Evolutionary conservation across 37 sponge, comb jelly and placozoan genomes (phyloP).

Genomic region (Axinella damicornis): DNA sequence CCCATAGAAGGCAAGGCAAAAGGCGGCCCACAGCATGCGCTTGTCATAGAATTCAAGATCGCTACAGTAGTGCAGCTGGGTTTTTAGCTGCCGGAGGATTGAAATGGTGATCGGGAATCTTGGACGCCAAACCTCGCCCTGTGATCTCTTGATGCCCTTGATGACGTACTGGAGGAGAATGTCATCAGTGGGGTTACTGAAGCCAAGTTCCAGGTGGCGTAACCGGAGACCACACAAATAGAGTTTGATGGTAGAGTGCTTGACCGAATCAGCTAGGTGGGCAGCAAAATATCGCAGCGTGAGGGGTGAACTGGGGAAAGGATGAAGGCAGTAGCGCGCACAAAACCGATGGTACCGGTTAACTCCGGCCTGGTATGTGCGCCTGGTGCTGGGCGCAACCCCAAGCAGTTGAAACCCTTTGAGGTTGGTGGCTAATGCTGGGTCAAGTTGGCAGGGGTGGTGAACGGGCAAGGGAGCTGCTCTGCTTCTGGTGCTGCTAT

Average conservation of each 20-base stretch:
- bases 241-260: neutral
- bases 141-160: too few relatives aligned
- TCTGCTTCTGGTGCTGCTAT: slow-evolving; percentile 23
- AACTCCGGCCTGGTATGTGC: slow-evolving; percentile 25
- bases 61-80: neutral
- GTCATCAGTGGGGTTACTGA: neutral
- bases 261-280: neutral
- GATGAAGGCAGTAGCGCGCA: neutral
- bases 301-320: slow-evolving; percentile 16
- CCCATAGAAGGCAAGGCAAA: too few relatives aligned
- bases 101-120: slow-evolving; percentile 4
- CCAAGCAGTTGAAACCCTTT: neutral
- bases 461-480: neutral
- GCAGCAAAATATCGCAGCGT: slow-evolving; percentile 7
- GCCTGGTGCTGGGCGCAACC: slow-evolving; percentile 12
- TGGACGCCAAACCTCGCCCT: too few relatives aligned
- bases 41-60: neutral
- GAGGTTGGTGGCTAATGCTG: neutral
- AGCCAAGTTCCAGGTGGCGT: neutral
- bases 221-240: slow-evolving; percentile 8
- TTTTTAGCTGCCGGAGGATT: neutral
- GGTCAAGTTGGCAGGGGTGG: neutral
- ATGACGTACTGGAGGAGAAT: neutral
- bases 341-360: slow-evolving; percentile 17
- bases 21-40: slow-evolving; percentile 14